Base-by-base conservation (phyloP, 2,113 vertebrate species). In the Excalfactoria chinensis region DNA sequence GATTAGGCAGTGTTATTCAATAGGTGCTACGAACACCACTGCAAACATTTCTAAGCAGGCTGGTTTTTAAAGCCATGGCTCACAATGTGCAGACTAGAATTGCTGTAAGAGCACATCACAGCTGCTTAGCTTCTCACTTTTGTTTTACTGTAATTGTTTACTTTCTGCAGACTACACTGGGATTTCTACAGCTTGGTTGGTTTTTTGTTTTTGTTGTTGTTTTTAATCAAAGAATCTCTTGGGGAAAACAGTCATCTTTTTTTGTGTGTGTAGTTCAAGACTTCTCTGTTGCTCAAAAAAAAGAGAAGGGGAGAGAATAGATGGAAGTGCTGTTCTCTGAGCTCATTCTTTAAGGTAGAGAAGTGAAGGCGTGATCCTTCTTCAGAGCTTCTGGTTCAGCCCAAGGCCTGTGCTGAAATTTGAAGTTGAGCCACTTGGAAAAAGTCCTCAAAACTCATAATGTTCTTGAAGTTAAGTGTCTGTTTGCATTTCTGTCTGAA, bases 1-100 rank as follows among this genome's bases (percentile, higher is more conserved):
- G 60, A 56, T 78, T 77, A 79, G 91, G 59, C 18, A 58, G 48
- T 78, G 72, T 88, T 96, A 85, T 64, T 91, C 71, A 92, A 91
- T 86, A 94, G 91, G 73, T 93, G 89, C 87, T 88, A 46, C 80
- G 83, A 91, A 88, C 82, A 90, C 79, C 56, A 53, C 64, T 64
- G 62, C 58, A 81, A 28, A 63, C 15, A 2, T 60, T 85, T 81
- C 53, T 64, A 58, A 92, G 84, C 89, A 74, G 78, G 79, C 55
- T 88, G 32, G 3, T 84, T 87, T 87, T 89, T 86, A 90, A 92
- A 90, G 81, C 84, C 74, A 49, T 37, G 41, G 55, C 44, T 49
- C 4, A 5, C 74, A 73, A n/a, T 9, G 37, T 79, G 73, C 74
- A 53, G 64, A 66, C 43, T 62, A 35, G 56, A 72, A 23, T 51